phyloP scores from a whole-genome alignment of 2,113 vertebrate species.

The Cephalophus harveyi region DNA sequence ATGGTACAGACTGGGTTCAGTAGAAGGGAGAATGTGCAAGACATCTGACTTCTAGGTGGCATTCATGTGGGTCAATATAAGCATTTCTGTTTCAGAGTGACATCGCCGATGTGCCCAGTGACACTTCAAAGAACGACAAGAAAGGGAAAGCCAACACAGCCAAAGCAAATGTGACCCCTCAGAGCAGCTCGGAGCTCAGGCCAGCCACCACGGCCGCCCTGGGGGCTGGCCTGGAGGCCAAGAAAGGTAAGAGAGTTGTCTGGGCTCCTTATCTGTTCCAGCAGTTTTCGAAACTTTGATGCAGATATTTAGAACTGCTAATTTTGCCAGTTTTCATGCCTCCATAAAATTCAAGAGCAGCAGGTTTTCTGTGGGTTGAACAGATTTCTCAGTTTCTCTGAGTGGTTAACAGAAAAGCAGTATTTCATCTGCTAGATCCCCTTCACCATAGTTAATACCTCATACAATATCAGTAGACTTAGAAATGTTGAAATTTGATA shows the following conservation, averaged over 20 bases:
- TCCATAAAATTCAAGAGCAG: neutral
- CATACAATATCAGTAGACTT: neutral
- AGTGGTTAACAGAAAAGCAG: neutral
- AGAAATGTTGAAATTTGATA: neutral
- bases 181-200: slow-evolving; percentile 92
- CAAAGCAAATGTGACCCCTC: slow-evolving; percentile 92
- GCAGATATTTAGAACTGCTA: neutral
- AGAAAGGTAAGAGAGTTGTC: slow-evolving; percentile 83
- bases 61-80: neutral
- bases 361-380: neutral
- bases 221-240: slow-evolving; percentile 85
- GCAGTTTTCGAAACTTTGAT: neutral
- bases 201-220: slow-evolving; percentile 83
- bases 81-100: slow-evolving; percentile 88
- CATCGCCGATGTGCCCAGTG: slow-evolving; percentile 96
- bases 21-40: neutral
- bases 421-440: neutral
- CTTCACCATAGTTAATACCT: neutral
- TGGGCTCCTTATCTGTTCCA: neutral
- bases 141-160: slow-evolving; percentile 93
- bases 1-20: neutral
- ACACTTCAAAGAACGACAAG: slow-evolving; percentile 94
- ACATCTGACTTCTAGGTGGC: neutral
- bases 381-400: neutral
- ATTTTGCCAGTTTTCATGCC: neutral